Base-by-base conservation (phyloP, 2,888 invertebrate genomes). In the Elgonia sp. region DNA sequence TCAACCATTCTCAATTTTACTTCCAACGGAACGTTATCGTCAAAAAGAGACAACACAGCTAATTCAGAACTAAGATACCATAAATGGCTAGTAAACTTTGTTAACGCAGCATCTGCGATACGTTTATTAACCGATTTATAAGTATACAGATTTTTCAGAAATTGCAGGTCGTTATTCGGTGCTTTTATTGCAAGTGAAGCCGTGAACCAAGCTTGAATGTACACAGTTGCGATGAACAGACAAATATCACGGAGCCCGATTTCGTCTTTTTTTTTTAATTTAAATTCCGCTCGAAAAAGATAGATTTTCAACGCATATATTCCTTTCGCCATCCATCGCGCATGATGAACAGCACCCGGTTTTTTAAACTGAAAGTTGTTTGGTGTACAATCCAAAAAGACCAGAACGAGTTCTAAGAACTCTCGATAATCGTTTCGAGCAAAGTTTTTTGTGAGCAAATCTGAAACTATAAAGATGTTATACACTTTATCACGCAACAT, bases 321-420 rank as follows among this genome's bases (percentile, higher is more conserved):
- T 4, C 87, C 90, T 83, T 91, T 91, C n/a, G 90, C 69, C 90
- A 92, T 91, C 91, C 92, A 92, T 20, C 92, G 83, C 53, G 91
- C 92, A 83, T 92, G 91, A 76, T 90, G 90, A 63, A 90, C 77
- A 20, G 72, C 72, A 57, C 75, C 75, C 57, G 60, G 75, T 63
- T 76, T 76, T 0, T 53, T 20, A 65, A 76, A 76, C 6, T 46
- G 18, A 21, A 20, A 75, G 9, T 75, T 46, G 14, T 9, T 62
- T 82, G 67, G 53, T 67, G 37, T 21, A 75, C 83, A 84, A 63
- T 88, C 63, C 81, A 77, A 39, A 85, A 91, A 92, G 53, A 92
- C 89, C 12, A 88, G 57, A 42, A 86, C 53, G 40, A 92, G 84
- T 73, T 90, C 89, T 50, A 92, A 65, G n/a, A 91, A 79, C 79